phyloP scores from a whole-genome alignment of 1,140 invertebrate species.

The Goniozus legneri region DNA sequence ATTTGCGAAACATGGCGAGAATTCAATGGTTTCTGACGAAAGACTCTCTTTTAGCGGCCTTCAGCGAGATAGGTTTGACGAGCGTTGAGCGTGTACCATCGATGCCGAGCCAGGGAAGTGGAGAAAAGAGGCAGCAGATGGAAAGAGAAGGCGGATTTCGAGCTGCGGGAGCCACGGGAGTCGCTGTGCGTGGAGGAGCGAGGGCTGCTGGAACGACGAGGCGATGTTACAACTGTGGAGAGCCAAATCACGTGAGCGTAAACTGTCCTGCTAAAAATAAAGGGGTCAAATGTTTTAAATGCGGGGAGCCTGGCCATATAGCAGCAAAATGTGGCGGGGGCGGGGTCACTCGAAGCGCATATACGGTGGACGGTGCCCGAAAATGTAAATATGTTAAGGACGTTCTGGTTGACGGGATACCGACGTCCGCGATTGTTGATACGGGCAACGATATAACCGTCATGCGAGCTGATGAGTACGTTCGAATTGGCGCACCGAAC shows the following conservation, averaged over 20 bases:
- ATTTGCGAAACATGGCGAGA: conserved; percentile 5
- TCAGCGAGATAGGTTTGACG: no score
- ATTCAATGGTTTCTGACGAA: conserved; percentile 5
- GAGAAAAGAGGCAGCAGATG: no score
- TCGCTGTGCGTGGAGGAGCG: no score
- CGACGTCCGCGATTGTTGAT: background rate
- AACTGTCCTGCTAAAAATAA: background rate
- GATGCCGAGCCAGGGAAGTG: no score
- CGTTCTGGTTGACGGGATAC: background rate
- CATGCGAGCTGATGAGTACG: background rate
- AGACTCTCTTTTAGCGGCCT: no score
- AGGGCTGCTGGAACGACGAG: no score
- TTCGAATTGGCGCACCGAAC: background rate
- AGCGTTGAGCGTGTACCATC: no score
- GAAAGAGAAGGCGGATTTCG: no score
- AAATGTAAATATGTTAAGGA: conserved; percentile 2
- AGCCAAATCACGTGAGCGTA: background rate
- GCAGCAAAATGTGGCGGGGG: background rate
- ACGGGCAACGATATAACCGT: background rate
- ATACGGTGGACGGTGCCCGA: background rate
- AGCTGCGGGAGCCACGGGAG: no score
- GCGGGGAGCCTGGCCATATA: background rate
- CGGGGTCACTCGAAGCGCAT: background rate
- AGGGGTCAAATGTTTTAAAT: background rate
- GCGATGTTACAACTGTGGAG: background rate